These are phyloP conservation scores for Brachyhypopomus gauderio DNA, from an alignment of 2,113 vertebrate genomes.

Conservation along the genomic window DNA sequence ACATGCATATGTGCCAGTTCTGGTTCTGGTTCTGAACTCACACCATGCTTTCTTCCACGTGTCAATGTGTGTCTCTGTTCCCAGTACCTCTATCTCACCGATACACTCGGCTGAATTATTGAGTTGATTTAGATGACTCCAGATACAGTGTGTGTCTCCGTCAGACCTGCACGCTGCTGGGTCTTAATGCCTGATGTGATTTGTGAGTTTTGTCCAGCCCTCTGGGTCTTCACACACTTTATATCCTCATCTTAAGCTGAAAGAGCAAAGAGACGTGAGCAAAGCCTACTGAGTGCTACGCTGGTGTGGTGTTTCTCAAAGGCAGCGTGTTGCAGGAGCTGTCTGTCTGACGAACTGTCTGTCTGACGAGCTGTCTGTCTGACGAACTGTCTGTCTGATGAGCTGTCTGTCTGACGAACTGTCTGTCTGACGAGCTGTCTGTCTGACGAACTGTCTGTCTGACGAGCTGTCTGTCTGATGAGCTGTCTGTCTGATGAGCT, in stretches of 20 bases:
- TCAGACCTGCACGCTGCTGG: constrained; percentile 20
- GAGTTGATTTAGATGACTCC: constrained; percentile 38
- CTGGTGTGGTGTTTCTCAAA: not conserved
- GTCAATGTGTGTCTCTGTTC: not conserved
- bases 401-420: not conserved
- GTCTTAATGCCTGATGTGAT: constrained; percentile 29
- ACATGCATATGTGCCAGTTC: not conserved
- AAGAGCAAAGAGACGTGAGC: not conserved
- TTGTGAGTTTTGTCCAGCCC: constrained; percentile 4
- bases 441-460: no score
- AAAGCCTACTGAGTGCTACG: not conserved
- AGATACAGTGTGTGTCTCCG: not conserved
- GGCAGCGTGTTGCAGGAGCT: not conserved
- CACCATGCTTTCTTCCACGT: not conserved
- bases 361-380: not conserved
- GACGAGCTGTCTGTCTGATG: not conserved
- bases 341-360: no score
- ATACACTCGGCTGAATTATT: constrained; percentile 23
- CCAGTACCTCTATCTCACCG: not conserved
- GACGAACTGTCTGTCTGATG: not conserved
- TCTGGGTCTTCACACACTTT: not conserved
- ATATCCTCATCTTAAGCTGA: not conserved
- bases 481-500: not conserved
- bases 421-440: not conserved
- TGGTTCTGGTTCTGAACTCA: not conserved